Evolutionary conservation across 2,113 vertebrate genomes (phyloP).

Genomic region (Sarotherodon lohbergeri): DNA sequence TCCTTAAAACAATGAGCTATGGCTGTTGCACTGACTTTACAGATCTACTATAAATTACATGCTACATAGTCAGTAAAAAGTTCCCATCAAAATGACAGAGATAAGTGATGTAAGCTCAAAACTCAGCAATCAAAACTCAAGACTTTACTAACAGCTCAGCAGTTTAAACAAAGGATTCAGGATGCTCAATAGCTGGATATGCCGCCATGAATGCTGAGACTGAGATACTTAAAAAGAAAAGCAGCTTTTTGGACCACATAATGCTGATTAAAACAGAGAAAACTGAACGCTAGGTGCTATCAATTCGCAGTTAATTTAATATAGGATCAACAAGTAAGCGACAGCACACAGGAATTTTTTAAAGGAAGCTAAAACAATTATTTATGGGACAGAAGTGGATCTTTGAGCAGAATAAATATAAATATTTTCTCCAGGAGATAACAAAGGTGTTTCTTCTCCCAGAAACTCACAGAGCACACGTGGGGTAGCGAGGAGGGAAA

Average conservation of each 20-base stretch:
- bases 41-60: background rate
- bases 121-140: background rate
- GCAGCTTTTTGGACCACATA: background rate
- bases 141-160: background rate
- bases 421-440: background rate
- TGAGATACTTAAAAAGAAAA: background rate
- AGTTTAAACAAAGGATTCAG: background rate
- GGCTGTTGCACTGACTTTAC: background rate
- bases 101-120: background rate
- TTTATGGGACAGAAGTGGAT: background rate
- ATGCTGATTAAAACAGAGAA: background rate
- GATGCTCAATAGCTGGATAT: background rate
- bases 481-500: background rate
- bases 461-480: background rate
- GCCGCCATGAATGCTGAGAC: background rate
- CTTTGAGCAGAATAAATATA: background rate
- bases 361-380: background rate
- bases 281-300: background rate
- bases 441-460: background rate
- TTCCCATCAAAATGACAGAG: background rate
- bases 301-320: background rate
- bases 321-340: background rate
- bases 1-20: background rate
- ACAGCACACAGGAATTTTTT: background rate
- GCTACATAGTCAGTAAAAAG: background rate